Conservation (phyloP, 2,797 vertebrate species). For the Ptychobarbus kaznakovi region DNA sequence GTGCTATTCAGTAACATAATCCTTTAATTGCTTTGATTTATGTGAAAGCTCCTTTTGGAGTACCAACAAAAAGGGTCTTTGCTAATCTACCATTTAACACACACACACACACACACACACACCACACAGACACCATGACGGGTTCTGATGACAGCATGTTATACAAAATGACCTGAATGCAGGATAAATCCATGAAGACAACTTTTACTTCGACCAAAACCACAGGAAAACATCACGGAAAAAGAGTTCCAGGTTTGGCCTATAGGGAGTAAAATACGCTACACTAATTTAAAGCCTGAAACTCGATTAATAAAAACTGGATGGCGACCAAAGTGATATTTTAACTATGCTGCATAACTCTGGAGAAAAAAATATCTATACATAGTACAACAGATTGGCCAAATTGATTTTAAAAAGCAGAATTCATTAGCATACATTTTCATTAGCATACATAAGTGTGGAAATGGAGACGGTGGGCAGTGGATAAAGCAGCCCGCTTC, state of each 20-base stretch:
- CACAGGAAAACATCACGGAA: constrained; percentile 25
- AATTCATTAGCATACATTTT: constrained; percentile 37
- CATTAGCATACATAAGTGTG: constrained; percentile 33
- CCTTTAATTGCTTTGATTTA: constrained; percentile 77
- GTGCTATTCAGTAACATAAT: constrained; percentile 70
- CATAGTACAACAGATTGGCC: constrained; percentile 14
- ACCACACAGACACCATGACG: constrained; percentile 23
- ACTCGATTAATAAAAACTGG: constrained; percentile 17
- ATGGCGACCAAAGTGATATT: constrained; percentile 10
- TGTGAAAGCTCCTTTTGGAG: constrained; percentile 66
- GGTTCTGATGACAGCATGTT: constrained; percentile 24
- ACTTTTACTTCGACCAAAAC: constrained; percentile 21
- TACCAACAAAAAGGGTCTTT: constrained; percentile 50
- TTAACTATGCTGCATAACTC: constrained; percentile 11
- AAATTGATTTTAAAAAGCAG: constrained; percentile 34
- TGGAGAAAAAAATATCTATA: neutral
- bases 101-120: constrained; percentile 30
- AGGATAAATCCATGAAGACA: constrained; percentile 4
- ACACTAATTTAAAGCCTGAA: constrained; percentile 1
- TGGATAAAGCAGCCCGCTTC: neutral
- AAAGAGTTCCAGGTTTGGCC: neutral
- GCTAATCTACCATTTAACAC: constrained; percentile 60
- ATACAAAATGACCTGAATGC: constrained; percentile 22
- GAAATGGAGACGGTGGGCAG: constrained; percentile 16
- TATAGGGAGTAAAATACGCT: neutral